A percentile compares a stretch with the other conserved stretches of the same genome.
Evolutionary conservation across 2,888 invertebrate species (phyloP).

Genomic region (Fabriciana adippe): DNA sequence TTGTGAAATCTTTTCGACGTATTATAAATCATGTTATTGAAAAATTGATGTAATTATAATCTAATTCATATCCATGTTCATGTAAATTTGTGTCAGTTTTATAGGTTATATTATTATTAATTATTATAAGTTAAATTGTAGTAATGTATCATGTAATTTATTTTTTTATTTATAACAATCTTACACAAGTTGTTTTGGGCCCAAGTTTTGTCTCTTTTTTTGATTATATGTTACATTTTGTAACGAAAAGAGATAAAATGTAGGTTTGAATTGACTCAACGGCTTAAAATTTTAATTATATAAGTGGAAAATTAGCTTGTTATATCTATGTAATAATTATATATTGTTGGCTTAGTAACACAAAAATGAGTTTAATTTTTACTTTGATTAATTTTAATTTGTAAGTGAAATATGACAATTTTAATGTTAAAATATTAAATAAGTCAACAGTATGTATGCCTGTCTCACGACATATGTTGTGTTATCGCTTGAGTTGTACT

Average conservation of each 20-base stretch:
- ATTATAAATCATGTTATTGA: slow-evolving; percentile 17
- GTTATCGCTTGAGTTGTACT: slow-evolving; percentile 48
- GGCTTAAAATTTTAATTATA: slow-evolving; percentile 1
- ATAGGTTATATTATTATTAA: slow-evolving; percentile 36
- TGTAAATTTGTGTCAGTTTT: slow-evolving; percentile 55
- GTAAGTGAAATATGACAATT: neutral
- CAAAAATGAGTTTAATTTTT: neutral
- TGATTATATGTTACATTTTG: slow-evolving; percentile 4
- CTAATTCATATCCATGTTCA: slow-evolving; percentile 35
- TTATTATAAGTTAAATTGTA: slow-evolving; percentile 29
- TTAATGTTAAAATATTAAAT: neutral
- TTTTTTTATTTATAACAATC: slow-evolving; percentile 10
- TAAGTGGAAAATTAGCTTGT: slow-evolving; percentile 1
- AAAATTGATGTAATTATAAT: slow-evolving; percentile 9
- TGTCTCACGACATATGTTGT: slow-evolving; percentile 82
- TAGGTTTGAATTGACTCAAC: neutral
- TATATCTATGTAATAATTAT: slow-evolving; percentile 10
- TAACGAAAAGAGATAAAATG: slow-evolving; percentile 7
- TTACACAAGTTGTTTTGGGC: slow-evolving; percentile 6
- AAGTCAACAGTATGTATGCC: slow-evolving; percentile 51
- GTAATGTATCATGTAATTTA: slow-evolving; percentile 26
- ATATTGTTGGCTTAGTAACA: slow-evolving; percentile 14
- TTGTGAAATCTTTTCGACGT: slow-evolving; percentile 38
- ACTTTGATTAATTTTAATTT: neutral
- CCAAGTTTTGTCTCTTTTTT: slow-evolving; percentile 5